phyloP scores from a whole-genome alignment of 1,140 invertebrate species.

The Rhyzopertha dominica region DNA sequence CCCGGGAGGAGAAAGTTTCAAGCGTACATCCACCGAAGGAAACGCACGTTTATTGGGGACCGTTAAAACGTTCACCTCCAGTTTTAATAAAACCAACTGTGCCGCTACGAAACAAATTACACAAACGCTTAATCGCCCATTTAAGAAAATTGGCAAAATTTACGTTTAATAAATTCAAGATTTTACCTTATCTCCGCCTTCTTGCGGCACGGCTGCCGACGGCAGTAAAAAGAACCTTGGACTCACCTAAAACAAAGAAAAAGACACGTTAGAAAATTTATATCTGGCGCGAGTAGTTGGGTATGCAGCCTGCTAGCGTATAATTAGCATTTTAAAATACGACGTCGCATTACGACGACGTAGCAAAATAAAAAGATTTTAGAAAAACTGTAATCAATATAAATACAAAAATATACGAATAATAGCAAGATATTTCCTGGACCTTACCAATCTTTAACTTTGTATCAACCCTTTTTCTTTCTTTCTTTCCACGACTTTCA shows the following conservation, averaged over 20 bases:
- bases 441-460: no score
- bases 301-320: no score
- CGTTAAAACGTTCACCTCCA: constrained; percentile 28
- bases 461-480: no score
- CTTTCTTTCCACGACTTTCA: no score
- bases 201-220: constrained; percentile 16
- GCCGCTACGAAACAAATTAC: constrained; percentile 41
- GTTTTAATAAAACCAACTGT: constrained; percentile 36
- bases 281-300: no score
- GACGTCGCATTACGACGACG: no score
- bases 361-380: no score
- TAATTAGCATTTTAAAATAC: no score
- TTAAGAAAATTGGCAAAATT: constrained; percentile 44
- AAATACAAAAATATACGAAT: no score
- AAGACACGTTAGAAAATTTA: constrained; percentile 16
- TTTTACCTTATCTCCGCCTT: constrained; percentile 42
- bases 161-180: constrained; percentile 41
- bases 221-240: constrained; percentile 12
- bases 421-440: no score
- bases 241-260: constrained; percentile 28
- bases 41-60: constrained; percentile 25
- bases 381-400: no score
- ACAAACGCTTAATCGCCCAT: constrained; percentile 41
- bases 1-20: constrained; percentile 2
- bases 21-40: constrained; percentile 3